These are phyloP conservation scores for Burhinus bistriatus DNA, from an alignment of 2,113 vertebrate species.

Conservation along the genomic window DNA sequence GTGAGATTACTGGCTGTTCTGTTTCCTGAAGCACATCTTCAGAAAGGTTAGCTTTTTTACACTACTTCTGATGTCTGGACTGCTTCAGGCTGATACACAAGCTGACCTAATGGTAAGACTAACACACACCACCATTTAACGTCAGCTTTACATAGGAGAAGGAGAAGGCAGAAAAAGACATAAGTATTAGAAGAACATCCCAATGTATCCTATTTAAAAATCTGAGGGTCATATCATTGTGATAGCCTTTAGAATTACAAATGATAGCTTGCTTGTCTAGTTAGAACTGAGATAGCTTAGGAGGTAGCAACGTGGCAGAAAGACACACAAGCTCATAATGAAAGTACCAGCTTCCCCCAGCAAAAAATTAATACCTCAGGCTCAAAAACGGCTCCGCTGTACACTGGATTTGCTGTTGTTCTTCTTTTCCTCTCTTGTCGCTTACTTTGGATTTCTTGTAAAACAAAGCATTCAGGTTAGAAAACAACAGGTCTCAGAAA, in stretches of 20 bases:
- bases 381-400: constrained; percentile 96
- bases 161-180: not conserved
- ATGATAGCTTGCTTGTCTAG: not conserved
- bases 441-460: constrained; percentile 96
- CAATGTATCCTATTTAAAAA: not conserved
- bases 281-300: not conserved
- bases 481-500: not conserved
- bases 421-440: constrained; percentile 96
- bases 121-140: not conserved
- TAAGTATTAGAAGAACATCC: not conserved
- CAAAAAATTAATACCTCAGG: constrained; percentile 86
- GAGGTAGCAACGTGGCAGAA: not conserved
- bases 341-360: not conserved
- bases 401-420: constrained; percentile 97
- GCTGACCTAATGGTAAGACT: not conserved
- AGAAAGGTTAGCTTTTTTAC: not conserved
- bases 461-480: constrained; percentile 62
- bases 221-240: not conserved
- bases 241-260: not conserved
- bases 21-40: not conserved
- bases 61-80: not conserved
- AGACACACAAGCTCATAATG: not conserved
- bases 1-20: not conserved
- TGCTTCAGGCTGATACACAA: not conserved
- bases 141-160: not conserved